Conservation (phyloP, 92 coral and sea anemone genomes). For the Parazoanthus atlanticus region DNA sequence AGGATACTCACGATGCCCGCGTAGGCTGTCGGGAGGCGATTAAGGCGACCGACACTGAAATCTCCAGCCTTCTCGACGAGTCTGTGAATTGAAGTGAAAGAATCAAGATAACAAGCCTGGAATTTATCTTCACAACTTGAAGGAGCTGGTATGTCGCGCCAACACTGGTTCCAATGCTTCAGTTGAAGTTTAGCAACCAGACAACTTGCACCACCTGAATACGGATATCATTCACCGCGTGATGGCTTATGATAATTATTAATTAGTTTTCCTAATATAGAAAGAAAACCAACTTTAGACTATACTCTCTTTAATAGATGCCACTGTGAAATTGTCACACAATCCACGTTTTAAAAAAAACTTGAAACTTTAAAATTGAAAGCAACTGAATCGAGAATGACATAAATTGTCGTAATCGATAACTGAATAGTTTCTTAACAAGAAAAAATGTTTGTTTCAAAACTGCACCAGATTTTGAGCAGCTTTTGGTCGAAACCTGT, state of each 20-base stretch:
- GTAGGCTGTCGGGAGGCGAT: slow-evolving; percentile 62
- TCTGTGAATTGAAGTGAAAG: slow-evolving; percentile 43
- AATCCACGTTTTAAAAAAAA: too few relatives aligned
- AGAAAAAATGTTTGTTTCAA: too few relatives aligned
- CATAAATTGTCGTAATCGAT: neutral
- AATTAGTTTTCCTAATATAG: too few relatives aligned
- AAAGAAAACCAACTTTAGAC: too few relatives aligned
- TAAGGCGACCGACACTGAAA: slow-evolving; percentile 71
- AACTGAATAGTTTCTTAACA: neutral
- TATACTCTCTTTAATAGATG: too few relatives aligned
- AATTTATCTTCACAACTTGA: slow-evolving; percentile 2
- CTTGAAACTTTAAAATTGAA: too few relatives aligned
- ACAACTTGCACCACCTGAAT: neutral
- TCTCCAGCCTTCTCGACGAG: slow-evolving; percentile 74
- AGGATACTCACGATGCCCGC: slow-evolving; percentile 79
- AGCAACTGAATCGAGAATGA: neutral
- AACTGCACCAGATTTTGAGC: neutral
- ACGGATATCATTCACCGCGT: neutral
- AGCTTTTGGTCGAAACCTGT: neutral
- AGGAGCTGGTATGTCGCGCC: neutral
- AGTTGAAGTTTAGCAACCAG: neutral
- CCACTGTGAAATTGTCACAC: neutral
- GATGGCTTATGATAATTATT: too few relatives aligned
- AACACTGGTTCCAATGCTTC: neutral
- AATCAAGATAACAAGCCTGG: neutral